Base-by-base conservation (phyloP, 2,797 vertebrate species). In the Antennarius maculatus region DNA sequence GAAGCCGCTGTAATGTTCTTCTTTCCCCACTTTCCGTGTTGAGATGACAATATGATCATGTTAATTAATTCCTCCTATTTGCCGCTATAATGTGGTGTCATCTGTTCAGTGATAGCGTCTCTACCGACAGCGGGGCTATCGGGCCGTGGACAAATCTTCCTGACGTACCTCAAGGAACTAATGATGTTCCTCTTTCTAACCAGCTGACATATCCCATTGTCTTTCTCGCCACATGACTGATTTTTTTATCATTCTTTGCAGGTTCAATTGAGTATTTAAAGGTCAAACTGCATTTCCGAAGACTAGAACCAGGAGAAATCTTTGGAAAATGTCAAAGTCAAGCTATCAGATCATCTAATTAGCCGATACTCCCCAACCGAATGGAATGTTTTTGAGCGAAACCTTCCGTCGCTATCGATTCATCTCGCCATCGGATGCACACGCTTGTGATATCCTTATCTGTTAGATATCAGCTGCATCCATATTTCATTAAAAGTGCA, bases 21-120 rank as follows among this genome's bases (percentile, higher is more conserved):
- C 72, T 68, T 85, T 76, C 80, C 74, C 79, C 76, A 54, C 65
- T 71, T 82, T 71, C 66, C 49, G 41, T 55, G 66, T 51, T 14
- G 70, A 83, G 85, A 85, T 86, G 88, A 91, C 85, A 90, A 86
- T 86, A 69, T 49, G 88, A 91, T 88, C 78, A 74, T 59, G 75
- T 85, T 90, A 91, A 92, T 92, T 89, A 89, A 90, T 91, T 79
- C 74, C 66, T 79, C 67, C 81, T 84, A 70, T 81, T 79, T 83
- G 78, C 78, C 7, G 76, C 80, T 79, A 67, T 90, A 88, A 88
- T 81, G 77, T 78, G 56, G 73, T 85, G 74, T 87, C 80, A 90
- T 88, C 86, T 80, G 79, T 82, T 86, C 77, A 61, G 51, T 72
- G 83, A 86, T 85, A 84, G 79, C 76, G 80, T 79, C 74, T 81